Base-by-base conservation (phyloP, 2,797 vertebrate species). In the Phrynocephalus vlangalii region DNA sequence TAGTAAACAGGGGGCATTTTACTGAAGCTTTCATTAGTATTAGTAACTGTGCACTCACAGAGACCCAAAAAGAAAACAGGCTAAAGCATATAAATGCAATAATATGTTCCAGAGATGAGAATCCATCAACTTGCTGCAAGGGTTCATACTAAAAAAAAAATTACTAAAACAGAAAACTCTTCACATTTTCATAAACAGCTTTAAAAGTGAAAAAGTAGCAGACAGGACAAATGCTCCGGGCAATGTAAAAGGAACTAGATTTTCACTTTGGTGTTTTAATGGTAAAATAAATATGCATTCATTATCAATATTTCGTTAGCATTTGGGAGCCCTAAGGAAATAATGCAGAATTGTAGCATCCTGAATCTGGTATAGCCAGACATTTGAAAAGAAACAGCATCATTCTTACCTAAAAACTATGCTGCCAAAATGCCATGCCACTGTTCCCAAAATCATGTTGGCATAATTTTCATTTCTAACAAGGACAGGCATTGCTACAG, bases 241-340 rank as follows among this genome's bases (percentile, higher is more conserved):
- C 3, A 84, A 20, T 83, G 84, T 75, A 15, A 90, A 75, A 0
- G 6, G 9, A 89, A 90, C 83, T 20, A 63, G 5, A 63, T 63
- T 63, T 63, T 9, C 20, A 20, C 4, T 63, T 63, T 63, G 60
- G 82, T 86, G 26, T 88, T 88, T 9, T 63, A 91, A 76, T n/a
- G 18, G 81, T 77, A 82, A 87, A 85, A 86, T 82, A 87, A 85
- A 91, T 88, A 86, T 66, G 67, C 71, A 94, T 63, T 56, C 82
- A 89, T 87, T 33, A 79, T 80, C 52, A 92, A 83, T 3, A 66
- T 90, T 71, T 1, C 44, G 48, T 15, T 80, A 1, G 67, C 0
- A 84, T 52, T 71, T 67, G 79, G 67, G n/a, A 4, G 20, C 28
- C 86, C 66, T 16, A 3, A n/a, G 24, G 44, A 88, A n/a, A 28